Base-by-base conservation (phyloP, 2,797 vertebrate species). In the Pitangus sulphuratus region DNA sequence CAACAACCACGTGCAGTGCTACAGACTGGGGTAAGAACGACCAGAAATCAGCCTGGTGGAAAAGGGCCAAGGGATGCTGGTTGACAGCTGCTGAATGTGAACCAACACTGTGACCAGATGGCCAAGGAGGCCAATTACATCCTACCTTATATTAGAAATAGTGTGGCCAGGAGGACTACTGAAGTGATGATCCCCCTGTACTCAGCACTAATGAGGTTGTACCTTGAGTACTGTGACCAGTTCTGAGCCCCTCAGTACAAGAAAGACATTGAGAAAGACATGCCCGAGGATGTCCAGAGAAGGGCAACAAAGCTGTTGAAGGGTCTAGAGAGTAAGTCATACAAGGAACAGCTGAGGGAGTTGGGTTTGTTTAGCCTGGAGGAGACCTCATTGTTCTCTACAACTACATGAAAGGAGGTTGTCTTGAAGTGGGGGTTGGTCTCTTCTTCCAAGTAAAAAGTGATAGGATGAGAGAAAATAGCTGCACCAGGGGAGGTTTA, bases 131-230 rank as follows among this genome's bases (percentile, higher is more conserved):
- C 8, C 3, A 25, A 3, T 2, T 9, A 5, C 5, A 51, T 42
- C 40, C 19, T 69, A 35, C n/a, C 2, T 12, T 42, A 10, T 44
- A 28, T 60, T 8, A 65, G 37, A 16, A 61, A 42, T 4, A 39
- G 2, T 4, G 6, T 21, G 30, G 15, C 20, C 57, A 79, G 26
- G 25, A 65, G 35, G n/a, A n/a, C 1, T 0, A 37, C 4, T 22
- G 17, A 7, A 31, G 30, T 9, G 30, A 51, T 61, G 1, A 4
- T n/a, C 2, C 8, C 31, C 7, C 15, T n/a, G 35, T n/a, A 42
- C 4, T 25, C 0, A 0, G 20, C 25, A 2, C n/a, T 40, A 13
- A 24, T 51, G 58, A 20, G 42, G 14, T 31, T 1, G 0, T 5
- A 13, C 3, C n/a, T 60, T 1, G 1, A 56, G 8, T 45, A 20